Conservation (phyloP, 2,113 vertebrate genomes). For the Percopsis transmontana region DNA sequence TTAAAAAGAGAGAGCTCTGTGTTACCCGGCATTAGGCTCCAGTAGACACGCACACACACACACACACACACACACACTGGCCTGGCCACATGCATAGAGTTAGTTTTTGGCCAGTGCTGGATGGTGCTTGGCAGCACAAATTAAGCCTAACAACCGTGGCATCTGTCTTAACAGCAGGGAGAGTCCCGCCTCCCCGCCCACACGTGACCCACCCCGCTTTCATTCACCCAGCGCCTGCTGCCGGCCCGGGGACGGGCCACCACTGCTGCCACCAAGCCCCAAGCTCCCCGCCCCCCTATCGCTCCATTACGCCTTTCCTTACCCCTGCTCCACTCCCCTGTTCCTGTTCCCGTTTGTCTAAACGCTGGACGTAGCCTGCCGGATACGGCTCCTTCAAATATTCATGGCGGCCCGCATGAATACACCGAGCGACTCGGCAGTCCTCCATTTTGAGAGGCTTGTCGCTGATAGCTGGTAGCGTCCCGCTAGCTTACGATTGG, state of each 20-base stretch:
- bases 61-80: conserved; percentile 14
- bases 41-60: conserved; percentile 20
- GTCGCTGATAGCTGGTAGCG: conserved; percentile 43
- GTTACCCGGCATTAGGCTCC: neutral
- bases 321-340: conserved; percentile 35
- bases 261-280: conserved; percentile 45
- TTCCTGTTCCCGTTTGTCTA: conserved; percentile 20
- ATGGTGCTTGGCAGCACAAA: conserved; percentile 72
- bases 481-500: too few relatives aligned
- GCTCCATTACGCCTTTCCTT: conserved; percentile 31
- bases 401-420: conserved; percentile 62
- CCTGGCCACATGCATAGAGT: conserved; percentile 45
- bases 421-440: conserved; percentile 28
- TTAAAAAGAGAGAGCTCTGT: neutral
- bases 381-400: conserved; percentile 70
- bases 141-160: conserved; percentile 78
- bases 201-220: conserved; percentile 74
- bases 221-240: conserved; percentile 71
- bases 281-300: conserved; percentile 17
- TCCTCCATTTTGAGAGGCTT: conserved; percentile 69
- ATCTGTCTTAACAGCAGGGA: conserved; percentile 81
- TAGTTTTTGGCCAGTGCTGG: conserved; percentile 70
- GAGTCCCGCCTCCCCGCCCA: conserved; percentile 77
- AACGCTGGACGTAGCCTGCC: conserved; percentile 14
- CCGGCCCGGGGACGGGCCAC: conserved; percentile 67